phyloP scores from a whole-genome alignment of 2,113 vertebrate genomes.

The Brachyhypopomus occidentalis region DNA sequence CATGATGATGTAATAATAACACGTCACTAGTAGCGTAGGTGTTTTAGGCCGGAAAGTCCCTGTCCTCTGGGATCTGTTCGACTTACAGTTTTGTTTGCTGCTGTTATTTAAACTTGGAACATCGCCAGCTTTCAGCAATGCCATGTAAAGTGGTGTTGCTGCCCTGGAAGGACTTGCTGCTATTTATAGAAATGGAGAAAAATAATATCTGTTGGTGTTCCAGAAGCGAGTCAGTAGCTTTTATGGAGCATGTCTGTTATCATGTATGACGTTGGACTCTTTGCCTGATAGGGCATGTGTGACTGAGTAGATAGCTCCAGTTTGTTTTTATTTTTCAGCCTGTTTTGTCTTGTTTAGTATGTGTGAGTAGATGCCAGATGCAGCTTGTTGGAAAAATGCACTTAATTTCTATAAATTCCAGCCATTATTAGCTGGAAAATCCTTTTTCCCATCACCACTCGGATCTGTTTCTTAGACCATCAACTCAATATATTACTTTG shows the following conservation, averaged over 20 bases:
- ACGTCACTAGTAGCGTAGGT: not conserved
- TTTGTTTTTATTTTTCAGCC: conserved; percentile 12
- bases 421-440: conserved; percentile 18
- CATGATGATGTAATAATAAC: conserved; percentile 4
- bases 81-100: not conserved
- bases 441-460: conserved; percentile 7
- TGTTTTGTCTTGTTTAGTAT: not conserved
- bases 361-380: not conserved
- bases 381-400: not conserved
- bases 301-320: not conserved
- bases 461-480: not conserved
- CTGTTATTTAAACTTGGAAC: not conserved
- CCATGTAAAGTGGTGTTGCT: conserved; percentile 8
- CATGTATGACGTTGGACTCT: not conserved
- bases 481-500: not conserved
- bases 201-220: not conserved
- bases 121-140: conserved; percentile 7
- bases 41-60: conserved; percentile 1
- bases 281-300: not conserved
- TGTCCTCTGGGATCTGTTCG: not conserved
- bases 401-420: conserved; percentile 5
- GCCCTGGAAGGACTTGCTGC: not conserved
- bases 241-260: not conserved
- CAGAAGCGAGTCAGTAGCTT: not conserved
- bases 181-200: not conserved